These are phyloP conservation scores for Pachypanchax playfairii DNA, from an alignment of 2,113 vertebrate species.

Conservation along the genomic window DNA sequence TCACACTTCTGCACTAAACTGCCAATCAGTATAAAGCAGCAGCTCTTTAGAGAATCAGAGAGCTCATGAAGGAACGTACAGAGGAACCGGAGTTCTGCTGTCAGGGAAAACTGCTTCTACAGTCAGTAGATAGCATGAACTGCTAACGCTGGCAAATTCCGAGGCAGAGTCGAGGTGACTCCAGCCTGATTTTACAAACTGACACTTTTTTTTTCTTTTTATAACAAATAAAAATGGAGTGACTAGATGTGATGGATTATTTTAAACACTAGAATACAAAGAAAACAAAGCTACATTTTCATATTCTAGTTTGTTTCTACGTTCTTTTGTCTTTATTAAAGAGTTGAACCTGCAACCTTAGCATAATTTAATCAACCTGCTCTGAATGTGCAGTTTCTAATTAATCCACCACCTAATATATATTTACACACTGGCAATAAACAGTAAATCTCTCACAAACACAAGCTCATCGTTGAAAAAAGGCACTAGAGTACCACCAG, in stretches of 20 bases:
- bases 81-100: conserved; percentile 14
- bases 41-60: conserved; percentile 8
- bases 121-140: conserved; percentile 20
- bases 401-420: conserved; percentile 43
- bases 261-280: conserved; percentile 24
- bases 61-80: background rate
- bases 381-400: background rate
- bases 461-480: conserved; percentile 42
- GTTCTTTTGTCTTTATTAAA: no score
- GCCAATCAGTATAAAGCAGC: conserved; percentile 4
- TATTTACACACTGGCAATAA: conserved; percentile 33
- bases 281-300: no score
- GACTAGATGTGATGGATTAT: background rate
- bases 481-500: conserved; percentile 39
- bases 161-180: conserved; percentile 22
- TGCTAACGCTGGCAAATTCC: conserved; percentile 28
- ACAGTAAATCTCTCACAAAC: conserved; percentile 59
- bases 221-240: no score
- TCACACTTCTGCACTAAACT: conserved; percentile 7
- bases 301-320: no score
- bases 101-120: conserved; percentile 4
- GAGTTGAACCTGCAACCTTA: no score
- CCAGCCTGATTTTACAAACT: conserved; percentile 13
- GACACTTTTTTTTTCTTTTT: conserved; percentile 36
- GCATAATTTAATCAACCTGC: no score